Base-by-base conservation (phyloP, 2,113 vertebrate species). In the Sminthopsis crassicaudata region DNA sequence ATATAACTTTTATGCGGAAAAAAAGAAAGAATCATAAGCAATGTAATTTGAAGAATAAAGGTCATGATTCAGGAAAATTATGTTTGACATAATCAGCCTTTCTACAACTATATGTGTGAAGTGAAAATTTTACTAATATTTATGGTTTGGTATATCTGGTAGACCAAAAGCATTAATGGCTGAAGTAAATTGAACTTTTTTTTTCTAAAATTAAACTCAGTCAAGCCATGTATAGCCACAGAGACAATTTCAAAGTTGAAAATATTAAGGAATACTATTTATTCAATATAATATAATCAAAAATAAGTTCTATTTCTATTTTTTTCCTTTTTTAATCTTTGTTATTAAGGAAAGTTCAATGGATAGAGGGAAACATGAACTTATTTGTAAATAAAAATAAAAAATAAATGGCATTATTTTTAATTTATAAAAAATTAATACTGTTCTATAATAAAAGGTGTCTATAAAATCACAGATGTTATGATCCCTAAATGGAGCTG, bases 21-120 rank as follows among this genome's bases (percentile, higher is more conserved):
- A 36, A 67, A 60, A 57, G 36, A 14, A 36, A 27, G 57, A 2
- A 60, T 60, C 12, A 67, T 67, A 67, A 36, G 60, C 60, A 36
- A 67, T 67, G 3, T 16, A 67, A 14, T 67, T 67, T 36, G 60
- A 67, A 30, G 30, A 50, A 46, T 27, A 9, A 96, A 93, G 25
- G 93, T 60, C 5, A 91, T 3, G n/a, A 96, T 55, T 96, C 8
- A 42, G 67, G 50, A 67, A 92, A 91, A 50, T 52, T 26, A 52
- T 2, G 0, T 57, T 94, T 67, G 30, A 36, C 4, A 36, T 67
- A 67, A 8, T 57, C 25, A 27, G 60, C 36, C 12, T 67, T 67
- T 36, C 30, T 36, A 84, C 42, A 22, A 84, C 19, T 53, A 23
- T n/a, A 50, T 91, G 26, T 91, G 92, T 92, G 48, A 84, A 94